Evolutionary conservation across 1,140 invertebrate genomes (phyloP).

Genomic region (Dendrolimus punctatus): DNA sequence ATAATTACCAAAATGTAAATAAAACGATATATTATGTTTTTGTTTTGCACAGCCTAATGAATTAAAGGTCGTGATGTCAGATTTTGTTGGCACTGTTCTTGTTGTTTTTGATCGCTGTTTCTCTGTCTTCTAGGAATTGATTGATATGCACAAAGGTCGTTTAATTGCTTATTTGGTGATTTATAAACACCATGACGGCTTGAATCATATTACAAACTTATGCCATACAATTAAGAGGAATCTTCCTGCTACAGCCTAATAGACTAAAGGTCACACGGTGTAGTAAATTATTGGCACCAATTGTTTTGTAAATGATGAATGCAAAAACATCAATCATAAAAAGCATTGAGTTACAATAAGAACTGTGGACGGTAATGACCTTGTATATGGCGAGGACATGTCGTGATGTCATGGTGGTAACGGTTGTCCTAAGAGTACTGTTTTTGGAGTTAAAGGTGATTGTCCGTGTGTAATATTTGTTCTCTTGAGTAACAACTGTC

Average conservation of each 20-base stretch:
- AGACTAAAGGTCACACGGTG: slow-evolving; percentile 36
- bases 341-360: slow-evolving; percentile 20
- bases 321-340: slow-evolving; percentile 30
- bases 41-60: slow-evolving; percentile 22
- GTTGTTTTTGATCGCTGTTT: no score
- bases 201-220: no score
- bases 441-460: slow-evolving; percentile 6
- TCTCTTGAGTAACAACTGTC: background rate
- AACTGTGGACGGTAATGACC: slow-evolving; percentile 21
- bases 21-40: slow-evolving; percentile 6
- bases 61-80: background rate
- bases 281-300: slow-evolving; percentile 21
- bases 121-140: no score
- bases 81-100: no score
- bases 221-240: no score
- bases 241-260: slow-evolving; percentile 19
- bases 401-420: slow-evolving; percentile 27
- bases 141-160: no score
- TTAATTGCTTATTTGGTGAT: no score
- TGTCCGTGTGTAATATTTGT: slow-evolving; percentile 5
- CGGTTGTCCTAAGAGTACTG: slow-evolving; percentile 12
- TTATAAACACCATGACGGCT: no score
- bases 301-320: slow-evolving; percentile 24
- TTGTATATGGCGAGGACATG: slow-evolving; percentile 19
- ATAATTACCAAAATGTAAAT: slow-evolving; percentile 10